Conservation (phyloP, 2,888 invertebrate species). For the Leucophora obtusa region DNA sequence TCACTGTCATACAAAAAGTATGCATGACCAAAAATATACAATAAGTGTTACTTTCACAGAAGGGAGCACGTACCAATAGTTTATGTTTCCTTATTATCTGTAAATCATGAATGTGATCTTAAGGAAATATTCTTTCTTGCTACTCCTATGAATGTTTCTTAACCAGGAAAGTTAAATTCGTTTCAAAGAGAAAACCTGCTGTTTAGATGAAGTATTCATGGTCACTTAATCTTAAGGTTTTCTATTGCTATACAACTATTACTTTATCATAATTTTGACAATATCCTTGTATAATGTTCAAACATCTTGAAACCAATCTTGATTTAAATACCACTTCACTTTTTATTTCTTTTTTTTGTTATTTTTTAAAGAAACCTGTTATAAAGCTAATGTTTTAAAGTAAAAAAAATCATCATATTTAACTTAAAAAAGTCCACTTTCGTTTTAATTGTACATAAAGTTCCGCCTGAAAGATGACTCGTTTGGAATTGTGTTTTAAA, state of each 20-base stretch:
- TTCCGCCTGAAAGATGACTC: neutral
- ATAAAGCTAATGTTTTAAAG: constrained; percentile 17
- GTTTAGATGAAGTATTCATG: constrained; percentile 47
- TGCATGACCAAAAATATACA: constrained; percentile 21
- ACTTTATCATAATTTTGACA: constrained; percentile 54
- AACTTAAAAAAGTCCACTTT: constrained; percentile 43
- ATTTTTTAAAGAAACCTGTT: constrained; percentile 41
- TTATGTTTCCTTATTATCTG: constrained; percentile 63
- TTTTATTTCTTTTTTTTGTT: neutral
- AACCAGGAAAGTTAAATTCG: constrained; percentile 42
- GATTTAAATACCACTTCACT: constrained; percentile 25
- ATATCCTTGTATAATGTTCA: constrained; percentile 11
- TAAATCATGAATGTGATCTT: constrained; percentile 61
- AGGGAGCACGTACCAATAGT: constrained; percentile 63
- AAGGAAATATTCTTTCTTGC: constrained; percentile 44
- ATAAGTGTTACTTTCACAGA: constrained; percentile 65
- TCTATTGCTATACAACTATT: constrained; percentile 44
- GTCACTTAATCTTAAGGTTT: constrained; percentile 23
- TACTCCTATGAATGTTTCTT: neutral
- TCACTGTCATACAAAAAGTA: constrained; percentile 43
- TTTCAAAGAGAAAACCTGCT: constrained; percentile 52
- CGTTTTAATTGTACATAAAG: constrained; percentile 17
- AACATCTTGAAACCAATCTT: constrained; percentile 47
- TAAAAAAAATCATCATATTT: constrained; percentile 21
- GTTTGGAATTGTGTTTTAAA: neutral